Evolutionary conservation across 64 coral and sea anemone species (phyloP).

Genomic region (Anthopleura sola): DNA sequence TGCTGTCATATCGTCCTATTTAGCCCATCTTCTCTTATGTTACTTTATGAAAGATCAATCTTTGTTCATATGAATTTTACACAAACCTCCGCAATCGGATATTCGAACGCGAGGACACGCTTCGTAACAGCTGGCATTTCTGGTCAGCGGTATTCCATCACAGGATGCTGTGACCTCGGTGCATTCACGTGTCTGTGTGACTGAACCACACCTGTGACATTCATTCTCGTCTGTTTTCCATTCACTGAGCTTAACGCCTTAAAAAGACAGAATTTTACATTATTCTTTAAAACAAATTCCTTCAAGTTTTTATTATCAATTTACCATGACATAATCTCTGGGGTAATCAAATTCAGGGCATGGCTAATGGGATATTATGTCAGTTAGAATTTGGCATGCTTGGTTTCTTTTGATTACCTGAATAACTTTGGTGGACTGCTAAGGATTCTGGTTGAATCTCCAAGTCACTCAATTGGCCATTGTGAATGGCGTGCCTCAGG

Average conservation of each 20-base stretch:
- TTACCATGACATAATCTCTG: no score
- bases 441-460: slow-evolving; percentile 5
- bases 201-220: background rate
- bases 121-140: background rate
- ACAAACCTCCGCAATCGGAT: background rate
- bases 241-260: background rate
- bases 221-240: background rate
- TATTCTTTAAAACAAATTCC: background rate
- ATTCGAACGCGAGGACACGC: background rate
- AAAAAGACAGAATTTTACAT: background rate
- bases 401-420: background rate
- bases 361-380: no score
- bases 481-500: background rate
- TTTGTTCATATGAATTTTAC: background rate
- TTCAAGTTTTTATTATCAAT: background rate
- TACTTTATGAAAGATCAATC: background rate
- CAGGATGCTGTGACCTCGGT: background rate
- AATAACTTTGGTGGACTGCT: background rate
- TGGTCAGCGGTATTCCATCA: slow-evolving; percentile 15
- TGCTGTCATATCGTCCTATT: background rate
- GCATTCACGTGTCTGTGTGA: background rate
- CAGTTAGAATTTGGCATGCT: no score
- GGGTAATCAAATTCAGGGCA: no score
- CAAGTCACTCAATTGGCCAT: background rate
- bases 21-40: background rate